These are phyloP conservation scores for Limnephilus auricula DNA, from an alignment of 2,888 invertebrate genomes.

Conservation along the genomic window DNA sequence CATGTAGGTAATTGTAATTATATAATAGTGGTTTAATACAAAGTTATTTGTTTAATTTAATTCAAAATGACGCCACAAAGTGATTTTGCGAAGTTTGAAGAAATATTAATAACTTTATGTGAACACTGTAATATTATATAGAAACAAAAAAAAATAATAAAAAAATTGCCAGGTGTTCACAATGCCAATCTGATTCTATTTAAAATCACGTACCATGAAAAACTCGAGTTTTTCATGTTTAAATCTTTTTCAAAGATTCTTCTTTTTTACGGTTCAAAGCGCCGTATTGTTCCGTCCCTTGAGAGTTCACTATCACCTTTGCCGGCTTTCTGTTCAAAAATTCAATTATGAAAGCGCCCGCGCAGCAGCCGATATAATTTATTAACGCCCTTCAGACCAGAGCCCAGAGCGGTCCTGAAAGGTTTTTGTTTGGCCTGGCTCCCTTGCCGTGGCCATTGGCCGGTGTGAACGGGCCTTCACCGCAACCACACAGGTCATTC, in stretches of 20 bases:
- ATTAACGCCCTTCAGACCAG: not conserved
- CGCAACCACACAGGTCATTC: not conserved
- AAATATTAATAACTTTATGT: too few relatives aligned
- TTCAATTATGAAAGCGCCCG: slow-evolving; percentile 23
- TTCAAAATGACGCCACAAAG: too few relatives aligned
- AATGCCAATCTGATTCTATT: not conserved
- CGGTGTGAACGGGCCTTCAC: not conserved
- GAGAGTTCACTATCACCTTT: not conserved
- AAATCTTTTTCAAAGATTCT: not conserved
- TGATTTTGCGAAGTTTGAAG: too few relatives aligned
- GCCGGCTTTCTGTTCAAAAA: slow-evolving; percentile 9
- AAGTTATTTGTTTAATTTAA: too few relatives aligned
- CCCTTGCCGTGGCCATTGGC: not conserved
- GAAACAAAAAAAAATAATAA: too few relatives aligned
- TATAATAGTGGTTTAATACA: too few relatives aligned
- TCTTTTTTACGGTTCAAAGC: not conserved
- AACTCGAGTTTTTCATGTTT: not conserved
- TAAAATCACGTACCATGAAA: not conserved
- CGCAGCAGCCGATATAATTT: slow-evolving; percentile 27
- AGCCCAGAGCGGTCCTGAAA: not conserved
- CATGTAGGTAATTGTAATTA: too few relatives aligned
- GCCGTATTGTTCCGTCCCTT: not conserved
- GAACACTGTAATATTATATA: too few relatives aligned
- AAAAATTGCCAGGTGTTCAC: not conserved
- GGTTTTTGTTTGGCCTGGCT: not conserved